Conservation (phyloP, 2,797 vertebrate genomes). For the Urophycis tenuis region DNA sequence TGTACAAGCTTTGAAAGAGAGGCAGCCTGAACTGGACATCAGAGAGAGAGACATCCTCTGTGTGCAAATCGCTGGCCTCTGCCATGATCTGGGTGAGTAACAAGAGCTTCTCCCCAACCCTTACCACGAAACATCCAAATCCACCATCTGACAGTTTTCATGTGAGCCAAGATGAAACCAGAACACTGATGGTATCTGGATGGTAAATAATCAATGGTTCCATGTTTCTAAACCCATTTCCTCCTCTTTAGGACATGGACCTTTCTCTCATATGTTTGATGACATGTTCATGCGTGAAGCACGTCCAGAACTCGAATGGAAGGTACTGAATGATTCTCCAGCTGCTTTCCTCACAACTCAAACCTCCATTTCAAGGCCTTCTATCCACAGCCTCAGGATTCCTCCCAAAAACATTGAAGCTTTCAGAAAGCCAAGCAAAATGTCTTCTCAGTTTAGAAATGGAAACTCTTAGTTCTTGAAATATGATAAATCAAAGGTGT, state of each 20-base stretch:
- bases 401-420: no score
- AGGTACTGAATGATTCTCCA: slow-evolving; percentile 64
- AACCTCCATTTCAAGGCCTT: no score
- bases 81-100: slow-evolving; percentile 94
- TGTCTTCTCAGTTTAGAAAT: no score
- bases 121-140: no score
- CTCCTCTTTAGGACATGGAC: slow-evolving; percentile 83
- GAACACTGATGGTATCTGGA: neutral
- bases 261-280: slow-evolving; percentile 96
- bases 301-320: slow-evolving; percentile 74
- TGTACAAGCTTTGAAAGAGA: slow-evolving; percentile 71
- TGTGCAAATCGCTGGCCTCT: no score
- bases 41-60: slow-evolving; percentile 81
- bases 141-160: neutral
- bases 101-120: neutral
- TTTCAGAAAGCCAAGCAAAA: no score
- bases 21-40: slow-evolving; percentile 83
- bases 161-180: neutral
- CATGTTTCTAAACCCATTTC: neutral
- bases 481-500: no score
- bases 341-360: neutral
- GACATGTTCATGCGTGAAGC: slow-evolving; percentile 82
- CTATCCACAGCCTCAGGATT: no score
- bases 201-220: neutral
- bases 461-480: no score